Base-by-base conservation (phyloP, 2,888 invertebrate species). In the Ypsolopha scabrella region DNA sequence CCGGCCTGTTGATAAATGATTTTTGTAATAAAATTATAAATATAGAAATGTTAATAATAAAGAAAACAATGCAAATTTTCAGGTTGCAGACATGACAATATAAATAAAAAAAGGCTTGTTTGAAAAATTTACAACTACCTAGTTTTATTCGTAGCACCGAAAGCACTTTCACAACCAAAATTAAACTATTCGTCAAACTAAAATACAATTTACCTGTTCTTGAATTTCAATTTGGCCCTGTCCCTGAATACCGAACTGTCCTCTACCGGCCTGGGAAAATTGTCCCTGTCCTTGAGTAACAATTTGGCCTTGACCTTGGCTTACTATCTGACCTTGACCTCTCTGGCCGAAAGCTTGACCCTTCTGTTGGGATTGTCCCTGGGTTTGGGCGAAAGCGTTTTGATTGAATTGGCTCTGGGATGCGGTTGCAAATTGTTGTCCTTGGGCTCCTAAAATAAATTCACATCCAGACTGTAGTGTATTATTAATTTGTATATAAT, bases 191-290 rank as follows among this genome's bases (percentile, higher is more conserved):
- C n/a, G n/a, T n/a, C n/a, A n/a, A n/a, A n/a, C n/a, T n/a, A 38
- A n/a, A n/a, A 10, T 38, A 38, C 7, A 35, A 36, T 48, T 48
- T 8, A 59, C 62, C 51, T 59, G 57, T 39, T 55, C 59, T 46
- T 55, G 54, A 50, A 55, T 38, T 10, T 55, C 57, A 45, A 58
- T 11, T 50, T 65, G 65, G 44, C 75, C 76, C 54, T 64, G 64
- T 53, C 71, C 71, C 33, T 62, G 60, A 7, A 56, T 39, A 0
- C 58, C 63, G 24, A 57, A 57, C 41, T 72, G 67, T 48, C 73
- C 72, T 34, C 58, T 51, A 0, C 67, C 69, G 1, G 62, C 65
- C 35, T 67, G 63, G 0, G 54, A 35, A 54, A 52, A 6, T 34
- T 44, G 41, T 7, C 59, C 60, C 48, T 52, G 52, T 9, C 60